Percentiles rank a stretch among this genome's conserved stretches.
Evolutionary conservation across 2,113 vertebrate species (phyloP).

Genomic region (Heterotis niloticus): DNA sequence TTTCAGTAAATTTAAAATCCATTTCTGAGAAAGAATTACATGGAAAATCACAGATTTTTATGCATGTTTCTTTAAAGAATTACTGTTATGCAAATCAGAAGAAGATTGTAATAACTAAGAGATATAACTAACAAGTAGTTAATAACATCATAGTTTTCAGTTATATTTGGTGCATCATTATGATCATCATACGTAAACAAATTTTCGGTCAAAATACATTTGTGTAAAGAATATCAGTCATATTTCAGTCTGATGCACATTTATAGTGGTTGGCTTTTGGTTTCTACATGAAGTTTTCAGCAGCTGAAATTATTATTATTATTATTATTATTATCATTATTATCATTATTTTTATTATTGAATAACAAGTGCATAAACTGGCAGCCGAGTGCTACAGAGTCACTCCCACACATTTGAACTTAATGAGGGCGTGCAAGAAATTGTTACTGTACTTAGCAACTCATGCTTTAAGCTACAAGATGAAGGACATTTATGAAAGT

Average conservation of each 20-base stretch:
- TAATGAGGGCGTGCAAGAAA: constrained; percentile 82
- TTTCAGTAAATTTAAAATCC: too few species aligned
- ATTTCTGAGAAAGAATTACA: too few species aligned
- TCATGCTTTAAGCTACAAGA: constrained; percentile 85
- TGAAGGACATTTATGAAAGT: constrained; percentile 74
- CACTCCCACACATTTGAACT: constrained; percentile 72
- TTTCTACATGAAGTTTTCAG: constrained; percentile 7
- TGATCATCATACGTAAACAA: not conserved
- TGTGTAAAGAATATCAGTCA: not conserved
- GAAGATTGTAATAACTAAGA: too few species aligned
- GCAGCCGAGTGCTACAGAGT: constrained; percentile 71
- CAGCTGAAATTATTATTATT: constrained; percentile 37
- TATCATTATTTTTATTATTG: constrained; percentile 43
- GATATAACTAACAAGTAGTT: not conserved
- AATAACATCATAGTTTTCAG: constrained; percentile 6
- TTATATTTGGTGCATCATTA: not conserved
- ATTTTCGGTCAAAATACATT: not conserved
- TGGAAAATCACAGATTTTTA: too few species aligned
- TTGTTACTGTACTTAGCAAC: constrained; percentile 79
- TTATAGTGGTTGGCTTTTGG: constrained; percentile 3
- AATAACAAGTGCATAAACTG: constrained; percentile 74
- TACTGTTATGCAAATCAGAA: constrained; percentile 3
- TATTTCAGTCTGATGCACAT: not conserved
- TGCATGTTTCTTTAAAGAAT: too few species aligned
- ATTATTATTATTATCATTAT: not conserved